Percentiles rank a stretch among this genome's conserved stretches.
Evolutionary conservation across 2,113 vertebrate species (phyloP).

Genomic region (Alouatta palliata): DNA sequence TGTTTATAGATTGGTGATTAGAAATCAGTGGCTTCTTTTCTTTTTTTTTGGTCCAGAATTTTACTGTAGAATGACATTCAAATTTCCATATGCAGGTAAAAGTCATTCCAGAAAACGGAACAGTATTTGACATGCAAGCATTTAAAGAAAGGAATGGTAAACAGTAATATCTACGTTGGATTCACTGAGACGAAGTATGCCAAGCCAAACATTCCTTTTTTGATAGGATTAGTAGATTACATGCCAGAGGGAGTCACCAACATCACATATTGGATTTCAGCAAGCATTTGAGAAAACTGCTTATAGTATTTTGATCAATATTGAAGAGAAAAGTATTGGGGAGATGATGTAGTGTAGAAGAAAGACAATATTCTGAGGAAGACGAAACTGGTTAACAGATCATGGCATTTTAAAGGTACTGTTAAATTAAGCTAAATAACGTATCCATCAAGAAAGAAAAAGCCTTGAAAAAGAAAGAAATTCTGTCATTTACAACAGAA

Average conservation of each 20-base stretch:
- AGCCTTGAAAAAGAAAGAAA: background rate
- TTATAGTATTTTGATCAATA: background rate
- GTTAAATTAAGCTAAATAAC: too few species aligned
- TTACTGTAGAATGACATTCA: background rate
- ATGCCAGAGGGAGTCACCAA: background rate
- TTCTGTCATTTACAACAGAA: background rate
- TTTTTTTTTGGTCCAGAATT: background rate
- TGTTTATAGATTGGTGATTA: background rate
- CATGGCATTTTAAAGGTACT: background rate
- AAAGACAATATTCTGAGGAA: background rate
- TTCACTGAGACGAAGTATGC: background rate
- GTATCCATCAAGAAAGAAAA: too few species aligned
- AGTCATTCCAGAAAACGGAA: background rate
- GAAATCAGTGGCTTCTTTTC: background rate
- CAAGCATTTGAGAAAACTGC: conserved; percentile 11
- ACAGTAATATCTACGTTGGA: background rate
- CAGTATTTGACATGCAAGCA: background rate
- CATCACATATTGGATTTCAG: conserved; percentile 17
- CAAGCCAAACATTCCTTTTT: background rate
- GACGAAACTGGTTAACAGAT: background rate
- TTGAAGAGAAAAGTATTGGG: background rate
- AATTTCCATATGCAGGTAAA: background rate
- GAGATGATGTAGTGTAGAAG: background rate
- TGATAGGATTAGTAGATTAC: background rate
- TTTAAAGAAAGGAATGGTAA: background rate